Evolutionary conservation across 2,797 vertebrate species (phyloP).

Genomic region (Rhinophrynus dorsalis): DNA sequence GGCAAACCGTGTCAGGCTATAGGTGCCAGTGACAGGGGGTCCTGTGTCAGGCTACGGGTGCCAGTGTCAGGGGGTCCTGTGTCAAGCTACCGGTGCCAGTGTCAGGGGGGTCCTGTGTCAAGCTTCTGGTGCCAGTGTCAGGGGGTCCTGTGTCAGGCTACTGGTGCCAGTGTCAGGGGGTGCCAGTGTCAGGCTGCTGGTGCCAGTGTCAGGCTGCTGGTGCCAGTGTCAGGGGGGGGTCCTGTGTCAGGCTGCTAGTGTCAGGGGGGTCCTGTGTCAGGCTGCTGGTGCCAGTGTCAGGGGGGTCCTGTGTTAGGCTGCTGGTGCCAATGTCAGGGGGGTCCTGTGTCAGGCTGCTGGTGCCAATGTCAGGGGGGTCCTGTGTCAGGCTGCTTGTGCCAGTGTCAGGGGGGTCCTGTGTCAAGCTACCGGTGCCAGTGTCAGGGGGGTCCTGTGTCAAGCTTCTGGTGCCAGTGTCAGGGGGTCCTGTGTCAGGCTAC

Average conservation of each 20-base stretch:
- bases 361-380: background rate
- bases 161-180: background rate
- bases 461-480: background rate
- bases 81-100: background rate
- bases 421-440: background rate
- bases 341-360: background rate
- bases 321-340: background rate
- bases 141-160: background rate
- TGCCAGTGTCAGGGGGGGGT: background rate
- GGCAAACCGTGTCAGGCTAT: background rate
- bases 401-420: background rate
- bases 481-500: background rate
- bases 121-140: background rate
- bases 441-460: background rate
- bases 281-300: background rate
- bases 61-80: background rate
- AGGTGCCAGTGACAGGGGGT: background rate
- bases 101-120: background rate
- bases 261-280: background rate
- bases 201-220: background rate
- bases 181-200: too few relatives aligned
- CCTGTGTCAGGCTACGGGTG: background rate
- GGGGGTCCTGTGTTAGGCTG: background rate
- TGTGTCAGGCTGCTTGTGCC: background rate
- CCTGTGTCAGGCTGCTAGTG: background rate